These are phyloP conservation scores for Neuroscelio doddi DNA, from an alignment of 2,888 invertebrate genomes.

Conservation along the genomic window DNA sequence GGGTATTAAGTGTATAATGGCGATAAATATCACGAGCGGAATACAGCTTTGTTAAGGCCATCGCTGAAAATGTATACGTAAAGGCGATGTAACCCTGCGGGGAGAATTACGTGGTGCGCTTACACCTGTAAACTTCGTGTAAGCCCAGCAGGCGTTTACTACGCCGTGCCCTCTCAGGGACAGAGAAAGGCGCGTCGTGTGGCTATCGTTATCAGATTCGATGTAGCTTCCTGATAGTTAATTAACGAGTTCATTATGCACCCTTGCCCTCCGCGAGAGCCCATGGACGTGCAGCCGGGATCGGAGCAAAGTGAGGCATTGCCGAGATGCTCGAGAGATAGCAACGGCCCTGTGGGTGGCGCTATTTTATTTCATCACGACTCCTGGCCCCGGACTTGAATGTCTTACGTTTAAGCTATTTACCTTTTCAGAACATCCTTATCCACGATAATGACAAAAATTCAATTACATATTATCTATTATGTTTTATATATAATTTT, in stretches of 20 bases:
- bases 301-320: constrained; percentile 69
- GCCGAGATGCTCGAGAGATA: constrained; percentile 68
- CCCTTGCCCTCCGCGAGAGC: constrained; percentile 62
- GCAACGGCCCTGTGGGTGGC: constrained; percentile 69
- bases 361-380: constrained; percentile 72
- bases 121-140: constrained; percentile 53
- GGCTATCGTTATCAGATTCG: constrained; percentile 70
- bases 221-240: constrained; percentile 71
- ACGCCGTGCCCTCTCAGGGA: constrained; percentile 44
- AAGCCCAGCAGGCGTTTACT: constrained; percentile 37
- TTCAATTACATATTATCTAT: constrained; percentile 8
- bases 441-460: constrained; percentile 18
- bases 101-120: constrained; percentile 44
- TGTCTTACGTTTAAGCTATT: constrained; percentile 5
- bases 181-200: constrained; percentile 64
- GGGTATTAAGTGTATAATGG: constrained; percentile 42
- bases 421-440: constrained; percentile 14
- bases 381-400: constrained; percentile 53
- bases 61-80: constrained; percentile 20
- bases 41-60: constrained; percentile 36
- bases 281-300: constrained; percentile 46
- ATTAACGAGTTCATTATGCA: constrained; percentile 73
- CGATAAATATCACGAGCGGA: constrained; percentile 41
- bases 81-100: constrained; percentile 31
- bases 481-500: too few relatives aligned